A percentile compares a stretch with the other conserved stretches of the same genome.
Evolutionary conservation across 2,113 vertebrate genomes (phyloP).

Genomic region (Percopsis transmontana): DNA sequence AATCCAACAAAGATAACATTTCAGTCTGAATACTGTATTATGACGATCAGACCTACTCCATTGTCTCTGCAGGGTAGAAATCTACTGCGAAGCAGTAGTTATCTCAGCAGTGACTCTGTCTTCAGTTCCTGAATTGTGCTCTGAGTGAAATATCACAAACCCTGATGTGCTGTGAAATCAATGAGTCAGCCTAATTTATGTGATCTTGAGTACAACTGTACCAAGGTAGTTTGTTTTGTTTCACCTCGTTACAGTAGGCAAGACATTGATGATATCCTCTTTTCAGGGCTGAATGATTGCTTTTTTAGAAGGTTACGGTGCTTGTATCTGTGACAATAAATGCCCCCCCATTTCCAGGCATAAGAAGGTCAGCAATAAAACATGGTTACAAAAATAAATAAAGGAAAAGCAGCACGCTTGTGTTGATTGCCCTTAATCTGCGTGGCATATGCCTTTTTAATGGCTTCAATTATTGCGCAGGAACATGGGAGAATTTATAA

Average conservation of each 20-base stretch:
- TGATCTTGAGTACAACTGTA: conserved; percentile 34
- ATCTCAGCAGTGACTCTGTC: conserved; percentile 29
- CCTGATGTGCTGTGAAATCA: conserved; percentile 58
- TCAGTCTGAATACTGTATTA: conserved; percentile 17
- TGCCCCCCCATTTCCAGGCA: too few relatives aligned
- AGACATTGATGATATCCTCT: conserved; percentile 47
- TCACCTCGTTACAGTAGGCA: conserved; percentile 31
- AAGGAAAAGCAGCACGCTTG: conserved; percentile 9
- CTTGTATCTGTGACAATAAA: not conserved
- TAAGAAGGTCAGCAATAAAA: not conserved
- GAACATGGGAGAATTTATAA: conserved; percentile 7
- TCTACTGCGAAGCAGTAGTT: conserved; percentile 26
- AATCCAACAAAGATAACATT: conserved; percentile 10
- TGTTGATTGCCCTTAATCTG: conserved; percentile 30
- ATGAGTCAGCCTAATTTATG: conserved; percentile 49
- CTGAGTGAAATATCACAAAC: conserved; percentile 42
- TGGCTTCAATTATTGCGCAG: conserved; percentile 10
- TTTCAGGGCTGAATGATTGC: conserved; percentile 43
- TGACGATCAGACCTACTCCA: conserved; percentile 34
- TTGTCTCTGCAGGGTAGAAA: conserved; percentile 28
- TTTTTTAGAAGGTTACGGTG: conserved; percentile 28
- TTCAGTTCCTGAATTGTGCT: conserved; percentile 33
- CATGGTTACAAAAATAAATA: not conserved
- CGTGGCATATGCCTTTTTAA: conserved; percentile 33
- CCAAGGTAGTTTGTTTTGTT: conserved; percentile 33